Evolutionary conservation across 1,140 invertebrate genomes (phyloP).

Genomic region (Apis mellifera): Amel_HAv3.1 CM009940.2:4656001-4656500

Average conservation of each 20-base stretch:
- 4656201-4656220: slow-evolving; percentile 63
- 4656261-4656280: slow-evolving; percentile 52
- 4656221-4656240: slow-evolving; percentile 28
- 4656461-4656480: neutral
- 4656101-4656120: neutral
- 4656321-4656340: slow-evolving; percentile 16
- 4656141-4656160: neutral
- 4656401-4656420: neutral
- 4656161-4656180: slow-evolving; percentile 5
- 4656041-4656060: neutral
- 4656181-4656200: slow-evolving; percentile 69
- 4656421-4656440: neutral
- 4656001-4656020: slow-evolving; percentile 44
- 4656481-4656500: slow-evolving; percentile 23
- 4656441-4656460: neutral
- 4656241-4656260: slow-evolving; percentile 54
- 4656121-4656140: slow-evolving; percentile 18
- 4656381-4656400: neutral
- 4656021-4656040: slow-evolving; percentile 29
- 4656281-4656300: slow-evolving; percentile 50
- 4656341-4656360: slow-evolving; percentile 24
- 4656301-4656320: neutral
- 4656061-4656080: neutral
- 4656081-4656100: neutral
- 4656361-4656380: neutral